These are phyloP conservation scores for Suillia variegata DNA, from an alignment of 2,888 invertebrate species.

Conservation along the genomic window DNA sequence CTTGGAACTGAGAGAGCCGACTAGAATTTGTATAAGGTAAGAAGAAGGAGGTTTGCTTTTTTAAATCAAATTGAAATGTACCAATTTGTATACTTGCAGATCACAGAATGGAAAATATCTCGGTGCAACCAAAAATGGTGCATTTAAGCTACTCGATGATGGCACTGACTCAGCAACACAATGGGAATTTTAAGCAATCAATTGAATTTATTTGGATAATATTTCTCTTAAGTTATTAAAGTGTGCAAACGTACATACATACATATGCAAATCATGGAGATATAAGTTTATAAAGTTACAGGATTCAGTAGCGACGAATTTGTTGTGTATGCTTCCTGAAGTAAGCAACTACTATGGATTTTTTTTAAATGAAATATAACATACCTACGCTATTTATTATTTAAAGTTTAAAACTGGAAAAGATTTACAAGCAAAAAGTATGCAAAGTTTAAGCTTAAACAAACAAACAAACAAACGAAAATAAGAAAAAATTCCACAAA, in stretches of 20 bases:
- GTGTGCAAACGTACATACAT: not conserved
- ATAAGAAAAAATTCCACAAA: not conserved
- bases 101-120: conserved; percentile 74
- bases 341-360: too few relatives aligned
- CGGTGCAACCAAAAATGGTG: conserved; percentile 89
- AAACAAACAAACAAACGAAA: not conserved
- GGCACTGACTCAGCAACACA: conserved; percentile 82
- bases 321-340: not conserved
- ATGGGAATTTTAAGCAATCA: conserved; percentile 82
- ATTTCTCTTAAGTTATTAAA: not conserved
- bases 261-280: conserved; percentile 11
- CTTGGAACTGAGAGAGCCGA: conserved; percentile 90
- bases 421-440: too few relatives aligned
- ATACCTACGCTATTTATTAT: conserved; percentile 1
- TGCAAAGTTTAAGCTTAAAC: conserved; percentile 14
- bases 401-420: conserved; percentile 8
- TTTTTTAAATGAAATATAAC: not conserved
- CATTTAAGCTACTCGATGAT: conserved; percentile 81
- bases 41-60: not conserved
- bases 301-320: not conserved
- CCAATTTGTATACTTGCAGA: conserved; percentile 34
- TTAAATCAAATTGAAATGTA: conserved; percentile 6
- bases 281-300: conserved; percentile 2
- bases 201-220: not conserved
- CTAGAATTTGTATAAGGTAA: conserved; percentile 86